Base-by-base conservation (phyloP, 1,140 invertebrate genomes). In the Apolygus lucorum region DNA sequence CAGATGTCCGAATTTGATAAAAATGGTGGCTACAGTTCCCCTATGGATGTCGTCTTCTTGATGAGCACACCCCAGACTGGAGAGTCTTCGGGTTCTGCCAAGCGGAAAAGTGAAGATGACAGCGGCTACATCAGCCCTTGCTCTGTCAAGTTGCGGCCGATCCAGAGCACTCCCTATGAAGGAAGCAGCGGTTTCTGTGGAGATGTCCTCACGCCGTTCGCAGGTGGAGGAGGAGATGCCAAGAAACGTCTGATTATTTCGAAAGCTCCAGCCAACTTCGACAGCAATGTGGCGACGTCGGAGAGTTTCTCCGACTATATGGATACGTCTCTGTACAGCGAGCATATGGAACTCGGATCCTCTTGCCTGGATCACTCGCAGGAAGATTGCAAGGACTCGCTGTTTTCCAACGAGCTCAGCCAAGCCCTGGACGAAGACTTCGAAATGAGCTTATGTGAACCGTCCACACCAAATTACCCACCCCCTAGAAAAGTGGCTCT, bases 111-210 rank as follows among this genome's bases (percentile, higher is more conserved):
- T 25, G 49, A 69, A 52, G 28, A 68, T 22, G 72, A 73, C 64
- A 70, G 68, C 62, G 72, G 72, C 1, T 73, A 72, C 26, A n/a
- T 42, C 25, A 71, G 69, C n/a, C 29, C 59, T n/a, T 66, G n/a
- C 34, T 66, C 64, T 1, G n/a, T n/a, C 2, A 2, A 63, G 27
- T 25, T 2, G 2, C 14, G 21, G 2, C 27, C 26, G 21, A 21
- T 14, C 2, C 22, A 63, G 21, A 63, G 26, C 2, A 21, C 26
- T 63, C 26, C 26, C 17, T 8, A 26, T 26, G 62, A 63, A 63
- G 26, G 62, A 25, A n/a, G n/a, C n/a, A n/a, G n/a, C n/a, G n/a
- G n/a, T n/a, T n/a, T n/a, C n/a, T n/a, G n/a, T n/a, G 14, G 17
- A 27, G 62, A 63, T 63, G 62, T 25, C 22, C 22, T 22, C 26